phyloP scores from a whole-genome alignment of 2,113 vertebrate genomes.

The Amblyornis subalaris region DNA sequence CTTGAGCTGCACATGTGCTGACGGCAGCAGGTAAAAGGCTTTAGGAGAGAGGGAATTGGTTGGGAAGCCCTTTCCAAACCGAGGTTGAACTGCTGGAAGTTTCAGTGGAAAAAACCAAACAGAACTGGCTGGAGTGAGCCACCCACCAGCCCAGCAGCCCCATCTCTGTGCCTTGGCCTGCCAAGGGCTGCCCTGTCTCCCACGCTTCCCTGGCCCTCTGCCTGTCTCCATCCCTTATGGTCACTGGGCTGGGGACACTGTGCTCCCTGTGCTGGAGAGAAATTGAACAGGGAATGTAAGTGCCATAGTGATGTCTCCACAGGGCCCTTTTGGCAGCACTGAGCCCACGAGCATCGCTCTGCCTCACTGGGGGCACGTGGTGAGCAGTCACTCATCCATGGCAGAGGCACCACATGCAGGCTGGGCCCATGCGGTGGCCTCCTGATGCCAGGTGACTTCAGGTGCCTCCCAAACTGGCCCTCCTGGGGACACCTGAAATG shows the following conservation, averaged over 20 bases:
- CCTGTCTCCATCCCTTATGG: neutral
- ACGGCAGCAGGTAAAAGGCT: neutral
- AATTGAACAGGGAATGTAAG: neutral
- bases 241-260: rapidly evolving
- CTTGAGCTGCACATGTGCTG: neutral
- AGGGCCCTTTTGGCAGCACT: neutral
- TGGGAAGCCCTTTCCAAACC: neutral
- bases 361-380: rapidly evolving
- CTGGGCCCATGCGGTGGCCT: neutral
- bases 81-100: neutral
- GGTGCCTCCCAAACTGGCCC: neutral
- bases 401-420: neutral
- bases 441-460: neutral
- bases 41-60: neutral
- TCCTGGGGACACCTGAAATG: neutral
- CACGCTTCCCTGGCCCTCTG: neutral
- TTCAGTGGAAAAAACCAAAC: neutral
- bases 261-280: neutral
- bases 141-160: rapidly evolving
- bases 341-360: rapidly evolving
- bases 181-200: neutral
- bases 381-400: neutral
- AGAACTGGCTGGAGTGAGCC: neutral
- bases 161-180: rapidly evolving
- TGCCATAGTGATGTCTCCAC: neutral